A percentile compares a stretch with the other conserved stretches of the same genome.
Conservation (phyloP, 2,797 vertebrate genomes). For the Sebastes minor region DNA sequence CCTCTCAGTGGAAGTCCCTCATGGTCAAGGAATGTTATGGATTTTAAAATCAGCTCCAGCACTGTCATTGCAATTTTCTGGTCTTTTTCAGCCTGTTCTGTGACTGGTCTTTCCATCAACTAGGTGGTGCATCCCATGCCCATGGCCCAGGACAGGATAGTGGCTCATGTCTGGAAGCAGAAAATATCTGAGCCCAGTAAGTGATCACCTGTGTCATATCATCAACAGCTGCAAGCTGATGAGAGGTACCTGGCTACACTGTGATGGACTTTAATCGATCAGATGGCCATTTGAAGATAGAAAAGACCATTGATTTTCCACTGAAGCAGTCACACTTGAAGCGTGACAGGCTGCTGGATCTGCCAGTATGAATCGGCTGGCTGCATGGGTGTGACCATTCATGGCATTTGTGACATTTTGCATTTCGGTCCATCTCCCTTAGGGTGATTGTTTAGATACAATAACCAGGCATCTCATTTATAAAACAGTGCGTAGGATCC, state of each 20-base stretch:
- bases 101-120: background rate
- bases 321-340: slow-evolving; percentile 40
- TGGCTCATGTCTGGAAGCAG: background rate
- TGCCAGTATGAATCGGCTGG: background rate
- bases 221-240: background rate
- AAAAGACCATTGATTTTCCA: slow-evolving; percentile 67
- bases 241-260: background rate
- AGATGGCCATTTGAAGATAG: slow-evolving; percentile 49
- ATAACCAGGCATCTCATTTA: no score
- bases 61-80: background rate
- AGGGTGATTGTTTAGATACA: no score
- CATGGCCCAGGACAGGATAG: background rate
- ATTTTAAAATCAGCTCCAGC: background rate
- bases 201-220: background rate
- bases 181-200: background rate
- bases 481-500: no score
- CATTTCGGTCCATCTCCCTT: no score
- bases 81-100: background rate
- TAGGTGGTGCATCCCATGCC: no score
- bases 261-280: slow-evolving; percentile 38
- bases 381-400: background rate
- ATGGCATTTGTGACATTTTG: background rate
- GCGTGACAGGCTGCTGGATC: slow-evolving; percentile 37
- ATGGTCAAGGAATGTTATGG: background rate
- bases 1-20: background rate